These are phyloP conservation scores for Hesperophylax magnus DNA, from an alignment of 1,140 invertebrate species.

Conservation along the genomic window DNA sequence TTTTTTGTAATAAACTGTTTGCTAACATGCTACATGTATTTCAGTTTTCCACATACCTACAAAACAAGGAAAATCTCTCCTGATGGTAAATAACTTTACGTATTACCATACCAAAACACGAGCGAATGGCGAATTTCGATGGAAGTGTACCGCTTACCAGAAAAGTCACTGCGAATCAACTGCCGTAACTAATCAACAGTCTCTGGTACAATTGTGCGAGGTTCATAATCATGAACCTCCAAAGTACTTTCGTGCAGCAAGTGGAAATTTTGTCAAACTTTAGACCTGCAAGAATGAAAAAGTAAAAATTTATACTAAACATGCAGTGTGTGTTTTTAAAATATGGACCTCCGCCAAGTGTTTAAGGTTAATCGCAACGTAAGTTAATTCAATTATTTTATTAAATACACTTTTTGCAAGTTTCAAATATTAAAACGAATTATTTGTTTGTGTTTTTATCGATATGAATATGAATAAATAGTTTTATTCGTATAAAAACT, in stretches of 20 bases:
- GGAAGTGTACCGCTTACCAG: constrained; percentile 58
- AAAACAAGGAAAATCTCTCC: neutral
- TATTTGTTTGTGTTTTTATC: too few relatives aligned
- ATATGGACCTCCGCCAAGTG: too few relatives aligned
- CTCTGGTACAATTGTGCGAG: constrained; percentile 35
- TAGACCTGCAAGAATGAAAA: neutral
- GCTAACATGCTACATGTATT: neutral
- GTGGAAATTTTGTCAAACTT: neutral
- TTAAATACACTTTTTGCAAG: too few relatives aligned
- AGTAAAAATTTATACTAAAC: too few relatives aligned
- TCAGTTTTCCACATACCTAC: neutral
- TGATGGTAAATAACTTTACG: constrained; percentile 16
- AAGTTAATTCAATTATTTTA: too few relatives aligned
- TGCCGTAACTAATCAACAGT: constrained; percentile 37
- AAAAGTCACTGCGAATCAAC: constrained; percentile 54
- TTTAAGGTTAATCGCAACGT: too few relatives aligned
- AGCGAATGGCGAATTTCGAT: constrained; percentile 15
- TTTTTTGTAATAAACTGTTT: neutral
- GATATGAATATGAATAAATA: too few relatives aligned
- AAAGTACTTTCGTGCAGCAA: neutral
- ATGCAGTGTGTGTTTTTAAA: too few relatives aligned
- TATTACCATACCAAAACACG: neutral
- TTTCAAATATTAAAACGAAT: too few relatives aligned
- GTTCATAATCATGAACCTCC: constrained; percentile 12
- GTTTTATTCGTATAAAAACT: too few relatives aligned